phyloP scores from a whole-genome alignment of 2,113 vertebrate species.

The Protobothrops flavoviridis region DNA sequence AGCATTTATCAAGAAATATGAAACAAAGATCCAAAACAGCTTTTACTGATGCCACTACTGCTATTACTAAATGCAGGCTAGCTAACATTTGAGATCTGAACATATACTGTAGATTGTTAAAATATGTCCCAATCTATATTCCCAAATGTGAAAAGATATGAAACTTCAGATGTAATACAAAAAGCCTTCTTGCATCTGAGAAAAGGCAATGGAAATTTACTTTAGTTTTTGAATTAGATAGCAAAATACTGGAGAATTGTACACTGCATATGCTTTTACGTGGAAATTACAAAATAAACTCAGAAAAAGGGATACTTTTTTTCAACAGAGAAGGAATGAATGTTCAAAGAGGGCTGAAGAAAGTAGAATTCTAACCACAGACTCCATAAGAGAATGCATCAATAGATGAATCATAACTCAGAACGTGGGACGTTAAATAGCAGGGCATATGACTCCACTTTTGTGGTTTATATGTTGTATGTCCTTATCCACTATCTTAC shows the following conservation, averaged over 20 bases:
- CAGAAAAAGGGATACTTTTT: neutral
- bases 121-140: neutral
- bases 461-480: neutral
- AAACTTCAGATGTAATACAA: neutral
- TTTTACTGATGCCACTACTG: neutral
- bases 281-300: neutral
- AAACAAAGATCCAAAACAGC: neutral
- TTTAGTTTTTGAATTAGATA: neutral
- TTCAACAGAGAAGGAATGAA: neutral
- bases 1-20: neutral
- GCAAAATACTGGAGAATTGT: neutral
- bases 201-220: neutral
- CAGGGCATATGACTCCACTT: neutral
- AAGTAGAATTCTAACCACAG: neutral
- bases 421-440: neutral
- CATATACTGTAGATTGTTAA: neutral
- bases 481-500: neutral
- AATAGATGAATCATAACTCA: neutral
- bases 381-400: neutral
- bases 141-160: constrained; percentile 3
- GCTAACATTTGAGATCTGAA: neutral
- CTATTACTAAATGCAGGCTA: neutral
- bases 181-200: neutral
- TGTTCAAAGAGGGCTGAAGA: neutral
- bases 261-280: neutral